Percentiles rank a stretch among this genome's conserved stretches.
These are phyloP conservation scores for Lissonota sp. DNA, from an alignment of 2,888 invertebrate genomes.

Conservation along the genomic window DNA sequence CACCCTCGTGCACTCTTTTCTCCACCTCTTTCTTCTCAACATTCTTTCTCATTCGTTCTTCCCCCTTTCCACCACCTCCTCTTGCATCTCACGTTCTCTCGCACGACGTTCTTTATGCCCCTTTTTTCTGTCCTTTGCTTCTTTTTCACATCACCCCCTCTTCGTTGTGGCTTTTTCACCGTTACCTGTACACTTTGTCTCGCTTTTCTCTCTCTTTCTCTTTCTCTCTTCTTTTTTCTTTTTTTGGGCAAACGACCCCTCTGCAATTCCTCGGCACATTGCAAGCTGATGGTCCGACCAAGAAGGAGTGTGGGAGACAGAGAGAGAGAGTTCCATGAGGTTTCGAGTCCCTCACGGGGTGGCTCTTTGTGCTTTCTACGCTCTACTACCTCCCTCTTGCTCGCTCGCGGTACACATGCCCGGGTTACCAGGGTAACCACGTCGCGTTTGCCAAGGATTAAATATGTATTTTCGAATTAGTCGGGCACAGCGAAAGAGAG, in stretches of 20 bases:
- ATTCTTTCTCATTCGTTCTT: too few relatives aligned
- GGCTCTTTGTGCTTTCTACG: constrained; percentile 73
- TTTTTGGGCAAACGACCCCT: constrained; percentile 32
- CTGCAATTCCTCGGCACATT: constrained; percentile 64
- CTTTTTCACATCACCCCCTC: constrained; percentile 36
- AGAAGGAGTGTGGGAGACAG: too few relatives aligned
- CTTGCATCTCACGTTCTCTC: constrained; percentile 34
- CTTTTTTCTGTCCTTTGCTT: constrained; percentile 41
- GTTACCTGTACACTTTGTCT: neutral
- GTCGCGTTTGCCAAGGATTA: constrained; percentile 79
- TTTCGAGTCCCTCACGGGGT: constrained; percentile 71
- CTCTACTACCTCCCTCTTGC: constrained; percentile 6
- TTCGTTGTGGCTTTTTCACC: constrained; percentile 37
- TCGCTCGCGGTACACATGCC: constrained; percentile 26
- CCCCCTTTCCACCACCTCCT: constrained; percentile 32
- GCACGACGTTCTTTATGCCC: constrained; percentile 47
- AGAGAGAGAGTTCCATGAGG: constrained; percentile 65
- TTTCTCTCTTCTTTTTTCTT: too few relatives aligned
- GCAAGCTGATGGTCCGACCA: constrained; percentile 29
- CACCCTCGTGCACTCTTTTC: constrained; percentile 31
- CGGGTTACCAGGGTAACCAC: constrained; percentile 73
- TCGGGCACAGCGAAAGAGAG: constrained; percentile 72
- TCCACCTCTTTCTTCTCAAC: constrained; percentile 56
- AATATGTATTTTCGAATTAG: constrained; percentile 83
- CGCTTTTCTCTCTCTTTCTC: too few relatives aligned